Conservation (phyloP, 2,113 vertebrate genomes). For the Prionailurus bengalensis region DNA sequence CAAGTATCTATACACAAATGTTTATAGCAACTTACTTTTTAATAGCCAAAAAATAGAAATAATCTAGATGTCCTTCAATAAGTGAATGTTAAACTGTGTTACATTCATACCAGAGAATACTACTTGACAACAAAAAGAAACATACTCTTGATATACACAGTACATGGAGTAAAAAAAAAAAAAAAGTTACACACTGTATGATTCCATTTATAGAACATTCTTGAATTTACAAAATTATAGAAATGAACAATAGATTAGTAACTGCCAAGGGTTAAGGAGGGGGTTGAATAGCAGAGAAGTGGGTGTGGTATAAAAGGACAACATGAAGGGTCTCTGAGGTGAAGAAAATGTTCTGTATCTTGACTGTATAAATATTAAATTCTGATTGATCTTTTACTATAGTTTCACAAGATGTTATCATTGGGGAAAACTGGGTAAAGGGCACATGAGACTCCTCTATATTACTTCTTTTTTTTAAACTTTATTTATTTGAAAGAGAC, state of each 20-base stretch:
- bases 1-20: background rate
- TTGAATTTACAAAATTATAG: background rate
- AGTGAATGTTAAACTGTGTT: background rate
- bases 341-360: background rate
- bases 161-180: background rate
- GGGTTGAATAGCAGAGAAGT: background rate
- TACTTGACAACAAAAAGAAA: background rate
- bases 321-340: background rate
- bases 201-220: background rate
- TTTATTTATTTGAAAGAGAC: too few relatives aligned
- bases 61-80: background rate
- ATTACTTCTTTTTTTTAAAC: background rate
- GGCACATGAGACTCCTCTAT: background rate
- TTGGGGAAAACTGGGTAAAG: background rate
- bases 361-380: background rate
- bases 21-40: background rate
- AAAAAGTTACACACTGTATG: background rate
- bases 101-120: background rate
- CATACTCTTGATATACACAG: background rate
- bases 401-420: background rate
- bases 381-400: background rate
- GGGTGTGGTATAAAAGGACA: background rate
- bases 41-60: background rate
- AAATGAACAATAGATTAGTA: background rate
- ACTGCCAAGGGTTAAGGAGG: background rate